A percentile compares a stretch with the other conserved stretches of the same genome.
Conservation (phyloP, 2,113 vertebrate species). For the Tenrec ecaudatus region DNA sequence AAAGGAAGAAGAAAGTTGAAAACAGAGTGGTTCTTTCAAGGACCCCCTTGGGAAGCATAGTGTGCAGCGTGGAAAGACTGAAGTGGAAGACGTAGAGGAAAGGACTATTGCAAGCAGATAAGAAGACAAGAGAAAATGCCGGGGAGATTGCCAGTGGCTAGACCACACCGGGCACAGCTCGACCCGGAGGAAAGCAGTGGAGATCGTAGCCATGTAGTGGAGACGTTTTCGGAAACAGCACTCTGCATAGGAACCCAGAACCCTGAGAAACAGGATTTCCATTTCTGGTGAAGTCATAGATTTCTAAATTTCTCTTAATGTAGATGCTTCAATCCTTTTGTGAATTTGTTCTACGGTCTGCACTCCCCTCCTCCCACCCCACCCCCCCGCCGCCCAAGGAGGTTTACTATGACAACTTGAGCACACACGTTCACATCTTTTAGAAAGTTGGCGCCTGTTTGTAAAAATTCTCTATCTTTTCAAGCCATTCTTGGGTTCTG, state of each 20-base stretch:
- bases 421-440: background rate
- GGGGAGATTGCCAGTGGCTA: too few species aligned
- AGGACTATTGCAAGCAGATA: background rate
- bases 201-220: background rate
- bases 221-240: background rate
- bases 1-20: background rate
- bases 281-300: background rate
- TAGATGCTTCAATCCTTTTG: background rate
- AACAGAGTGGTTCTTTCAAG: background rate
- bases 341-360: background rate
- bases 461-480: background rate
- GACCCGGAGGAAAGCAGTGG: background rate
- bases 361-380: background rate
- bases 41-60: rapidly evolving
- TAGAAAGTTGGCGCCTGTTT: background rate
- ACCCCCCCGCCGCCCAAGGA: background rate
- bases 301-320: background rate
- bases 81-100: background rate
- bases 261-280: background rate
- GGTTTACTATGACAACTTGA: background rate
- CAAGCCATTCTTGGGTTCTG: background rate
- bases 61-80: background rate
- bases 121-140: background rate
- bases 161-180: background rate
- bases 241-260: background rate